Evolutionary conservation across 2,888 invertebrate species (phyloP), one percentile per base, ranked within the genome.

Genomic region (Euzetes globulus): DNA sequence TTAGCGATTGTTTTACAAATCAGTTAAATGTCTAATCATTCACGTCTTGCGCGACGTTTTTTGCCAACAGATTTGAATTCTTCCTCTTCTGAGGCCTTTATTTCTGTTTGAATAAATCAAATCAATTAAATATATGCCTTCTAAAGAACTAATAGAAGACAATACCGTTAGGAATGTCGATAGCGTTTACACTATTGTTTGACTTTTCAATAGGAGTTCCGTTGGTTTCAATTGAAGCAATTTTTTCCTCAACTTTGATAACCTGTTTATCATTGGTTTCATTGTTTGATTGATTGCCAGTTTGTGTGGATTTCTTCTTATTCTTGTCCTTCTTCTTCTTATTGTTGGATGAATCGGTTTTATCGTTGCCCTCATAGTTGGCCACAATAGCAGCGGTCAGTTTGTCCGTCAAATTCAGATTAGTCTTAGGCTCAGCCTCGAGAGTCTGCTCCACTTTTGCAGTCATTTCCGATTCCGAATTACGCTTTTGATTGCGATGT

Each of bases 321-420:
- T 60, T 60, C 60, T 65, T 65, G n/a, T 65, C 63, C 19, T 65
- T 65, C 63, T 65, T 65, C 19, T 65, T 65, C 63, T 65, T 65
- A 17, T 65, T 65, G 27, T 25, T 65, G 9, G n/a, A n/a, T n/a
- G 63, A 27, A 27, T 33, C 27, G 37, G 25, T 65, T 4, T 65
- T 25, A 65, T 65, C 63, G 27, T 17, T 37, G 7, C 37, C 15
- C 33, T 65, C 63, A 37, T 65, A 65, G 63, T 65, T 65, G 37
- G 63, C 63, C 27, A 65, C 33, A 65, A 65, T 65, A n/a, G 33
- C 7, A 65, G 63, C 63, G n/a, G 63, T 65, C n/a, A 65, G 19
- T 65, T 65, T 65, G 33, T 65, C 63, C 15, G 15, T 25, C 11
- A 37, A 1, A 65, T 65, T 19, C 37, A 65, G 5, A 65, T 65